phyloP scores from a whole-genome alignment of 2,797 vertebrate genomes.

The Knipowitschia caucasica region DNA sequence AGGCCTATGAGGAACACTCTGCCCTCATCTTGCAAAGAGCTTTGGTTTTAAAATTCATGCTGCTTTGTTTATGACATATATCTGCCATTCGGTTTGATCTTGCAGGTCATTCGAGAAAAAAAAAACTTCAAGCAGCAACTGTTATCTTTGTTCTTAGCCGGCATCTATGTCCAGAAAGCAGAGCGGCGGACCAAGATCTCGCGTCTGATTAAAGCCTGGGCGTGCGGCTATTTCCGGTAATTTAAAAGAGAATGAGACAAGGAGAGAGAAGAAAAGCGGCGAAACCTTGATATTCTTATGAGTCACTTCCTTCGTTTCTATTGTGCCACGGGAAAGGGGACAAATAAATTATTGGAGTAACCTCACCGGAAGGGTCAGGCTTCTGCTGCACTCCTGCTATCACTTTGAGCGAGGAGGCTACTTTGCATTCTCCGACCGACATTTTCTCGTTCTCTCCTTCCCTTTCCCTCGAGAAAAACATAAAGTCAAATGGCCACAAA shows the following conservation, averaged over 20 bases:
- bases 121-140: conserved; percentile 33
- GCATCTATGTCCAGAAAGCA: conserved; percentile 28
- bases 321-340: conserved; percentile 24
- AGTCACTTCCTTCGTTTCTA: conserved; percentile 41
- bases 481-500: conserved; percentile 62
- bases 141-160: conserved; percentile 36
- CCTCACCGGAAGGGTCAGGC: conserved; percentile 54
- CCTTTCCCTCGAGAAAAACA: conserved; percentile 53
- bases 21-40: not conserved
- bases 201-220: conserved; percentile 37
- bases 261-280: conserved; percentile 4
- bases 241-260: conserved; percentile 29
- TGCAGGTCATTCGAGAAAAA: conserved; percentile 21
- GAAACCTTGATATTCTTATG: conserved; percentile 40
- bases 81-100: conserved; percentile 34
- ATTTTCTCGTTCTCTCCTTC: not conserved
- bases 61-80: conserved; percentile 33
- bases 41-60: conserved; percentile 9
- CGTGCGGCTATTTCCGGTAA: conserved; percentile 36
- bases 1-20: not conserved
- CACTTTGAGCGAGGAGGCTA: conserved; percentile 53
- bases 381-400: conserved; percentile 45
- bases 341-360: conserved; percentile 65
- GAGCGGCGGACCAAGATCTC: conserved; percentile 27
- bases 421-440: conserved; percentile 48